These are phyloP conservation scores for Vicugna pacos DNA, from an alignment of 2,113 vertebrate species.

Conservation along the genomic window DNA sequence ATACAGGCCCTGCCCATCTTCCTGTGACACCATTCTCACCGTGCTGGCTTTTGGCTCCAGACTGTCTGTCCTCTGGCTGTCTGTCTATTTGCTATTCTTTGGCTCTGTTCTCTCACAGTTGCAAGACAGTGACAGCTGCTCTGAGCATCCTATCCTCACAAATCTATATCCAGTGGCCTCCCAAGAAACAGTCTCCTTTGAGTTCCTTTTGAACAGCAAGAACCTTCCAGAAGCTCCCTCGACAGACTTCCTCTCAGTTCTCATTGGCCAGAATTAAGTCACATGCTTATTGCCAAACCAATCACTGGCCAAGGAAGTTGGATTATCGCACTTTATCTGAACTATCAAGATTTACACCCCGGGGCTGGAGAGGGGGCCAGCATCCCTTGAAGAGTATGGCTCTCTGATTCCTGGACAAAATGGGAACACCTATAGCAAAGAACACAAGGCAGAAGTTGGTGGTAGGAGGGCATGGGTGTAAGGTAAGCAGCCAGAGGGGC, in stretches of 20 bases:
- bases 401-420: neutral
- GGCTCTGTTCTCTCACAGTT: neutral
- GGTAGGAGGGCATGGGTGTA: neutral
- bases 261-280: neutral
- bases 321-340: neutral
- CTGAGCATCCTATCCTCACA: neutral
- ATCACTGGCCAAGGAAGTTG: slow-evolving; percentile 4
- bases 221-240: slow-evolving; percentile 2
- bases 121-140: neutral
- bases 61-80: neutral
- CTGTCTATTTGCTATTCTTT: no score
- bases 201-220: neutral
- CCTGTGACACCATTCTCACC: neutral
- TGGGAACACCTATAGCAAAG: neutral
- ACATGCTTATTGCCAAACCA: neutral
- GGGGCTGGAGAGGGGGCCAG: neutral
- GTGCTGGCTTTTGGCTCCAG: neutral
- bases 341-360: neutral
- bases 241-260: neutral
- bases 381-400: neutral
- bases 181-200: slow-evolving; percentile 22
- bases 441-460: neutral
- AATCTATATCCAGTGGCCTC: neutral
- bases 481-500: neutral
- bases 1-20: neutral